phyloP scores from a whole-genome alignment of 2,888 invertebrate species.

The Scaptomyza caliginosa region DNA sequence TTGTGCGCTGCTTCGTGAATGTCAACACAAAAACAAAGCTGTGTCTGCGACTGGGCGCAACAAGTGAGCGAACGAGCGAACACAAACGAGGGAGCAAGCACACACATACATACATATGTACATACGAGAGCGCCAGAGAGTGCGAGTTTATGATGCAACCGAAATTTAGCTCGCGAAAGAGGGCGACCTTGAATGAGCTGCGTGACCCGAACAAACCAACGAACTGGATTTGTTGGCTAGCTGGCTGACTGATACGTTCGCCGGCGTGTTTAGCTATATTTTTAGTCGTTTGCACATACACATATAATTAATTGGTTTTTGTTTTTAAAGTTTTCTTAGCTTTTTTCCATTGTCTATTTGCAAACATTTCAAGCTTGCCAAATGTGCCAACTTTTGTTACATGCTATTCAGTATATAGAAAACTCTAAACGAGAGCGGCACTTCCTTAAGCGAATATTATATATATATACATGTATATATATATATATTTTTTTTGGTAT shows the following conservation, averaged over 20 bases:
- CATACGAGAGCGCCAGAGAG: constrained; percentile 15
- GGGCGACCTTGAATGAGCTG: constrained; percentile 82
- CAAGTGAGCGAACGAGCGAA: constrained; percentile 34
- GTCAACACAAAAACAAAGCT: constrained; percentile 65
- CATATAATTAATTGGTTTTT: constrained; percentile 46
- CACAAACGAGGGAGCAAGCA: constrained; percentile 13
- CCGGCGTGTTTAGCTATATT: constrained; percentile 63
- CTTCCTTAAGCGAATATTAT: too few species aligned
- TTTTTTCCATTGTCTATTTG: constrained; percentile 53
- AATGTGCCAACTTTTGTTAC: constrained; percentile 41
- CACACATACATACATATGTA: too few species aligned
- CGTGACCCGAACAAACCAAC: constrained; percentile 54
- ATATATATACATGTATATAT: background rate
- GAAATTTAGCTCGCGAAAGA: constrained; percentile 62
- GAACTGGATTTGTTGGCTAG: constrained; percentile 8
- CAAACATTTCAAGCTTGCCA: constrained; percentile 60
- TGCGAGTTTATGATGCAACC: constrained; percentile 63
- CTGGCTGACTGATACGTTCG: constrained; percentile 22
- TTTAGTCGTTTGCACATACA: constrained; percentile 57
- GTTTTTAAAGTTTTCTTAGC: constrained; percentile 35
- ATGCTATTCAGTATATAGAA: constrained; percentile 2
- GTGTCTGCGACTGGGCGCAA: constrained; percentile 37
- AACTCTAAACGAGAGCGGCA: background rate
- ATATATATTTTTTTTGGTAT: background rate
- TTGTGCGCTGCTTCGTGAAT: constrained; percentile 69